Percentiles rank a stretch among this genome's conserved stretches.
phyloP scores from a whole-genome alignment of 1,140 invertebrate genomes.

The Lepidotrigona ventralis region DNA sequence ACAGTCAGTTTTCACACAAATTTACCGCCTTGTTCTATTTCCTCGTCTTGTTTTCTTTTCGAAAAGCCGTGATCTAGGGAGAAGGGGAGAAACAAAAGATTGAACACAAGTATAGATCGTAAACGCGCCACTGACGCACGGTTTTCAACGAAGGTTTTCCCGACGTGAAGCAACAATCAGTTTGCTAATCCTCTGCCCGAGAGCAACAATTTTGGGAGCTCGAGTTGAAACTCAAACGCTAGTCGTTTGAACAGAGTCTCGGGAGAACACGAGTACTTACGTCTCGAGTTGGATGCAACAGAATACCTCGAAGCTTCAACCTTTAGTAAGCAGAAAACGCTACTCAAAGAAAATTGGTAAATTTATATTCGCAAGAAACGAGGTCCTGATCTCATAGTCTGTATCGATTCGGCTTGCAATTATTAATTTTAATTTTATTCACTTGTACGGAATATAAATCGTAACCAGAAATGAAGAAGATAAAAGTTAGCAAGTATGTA shows the following conservation, averaged over 20 bases:
- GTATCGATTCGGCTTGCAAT: not conserved
- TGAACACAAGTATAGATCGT: too few relatives aligned
- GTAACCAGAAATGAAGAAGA: too few relatives aligned
- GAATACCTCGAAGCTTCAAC: not conserved
- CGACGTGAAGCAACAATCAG: not conserved
- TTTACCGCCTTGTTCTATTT: too few relatives aligned
- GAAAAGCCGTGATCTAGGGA: too few relatives aligned
- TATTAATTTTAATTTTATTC: too few relatives aligned
- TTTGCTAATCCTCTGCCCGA: not conserved
- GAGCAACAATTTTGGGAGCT: conserved; percentile 11
- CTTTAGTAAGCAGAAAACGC: not conserved
- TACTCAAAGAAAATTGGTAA: not conserved
- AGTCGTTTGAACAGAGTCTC: conserved; percentile 23
- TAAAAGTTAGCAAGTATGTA: too few relatives aligned
- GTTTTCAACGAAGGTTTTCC: not conserved
- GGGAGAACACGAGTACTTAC: not conserved
- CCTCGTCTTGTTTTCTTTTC: too few relatives aligned
- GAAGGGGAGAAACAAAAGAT: too few relatives aligned
- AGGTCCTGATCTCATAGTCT: not conserved
- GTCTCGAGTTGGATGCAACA: conserved; percentile 13
- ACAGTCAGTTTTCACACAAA: not conserved
- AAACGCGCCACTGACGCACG: too few relatives aligned
- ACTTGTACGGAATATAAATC: too few relatives aligned
- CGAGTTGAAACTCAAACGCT: conserved; percentile 8
- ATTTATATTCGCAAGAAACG: not conserved